Evolutionary conservation across 2,113 vertebrate genomes (phyloP), one percentile per base, ranked within the genome.

Genomic region (Petromus typicus): DNA sequence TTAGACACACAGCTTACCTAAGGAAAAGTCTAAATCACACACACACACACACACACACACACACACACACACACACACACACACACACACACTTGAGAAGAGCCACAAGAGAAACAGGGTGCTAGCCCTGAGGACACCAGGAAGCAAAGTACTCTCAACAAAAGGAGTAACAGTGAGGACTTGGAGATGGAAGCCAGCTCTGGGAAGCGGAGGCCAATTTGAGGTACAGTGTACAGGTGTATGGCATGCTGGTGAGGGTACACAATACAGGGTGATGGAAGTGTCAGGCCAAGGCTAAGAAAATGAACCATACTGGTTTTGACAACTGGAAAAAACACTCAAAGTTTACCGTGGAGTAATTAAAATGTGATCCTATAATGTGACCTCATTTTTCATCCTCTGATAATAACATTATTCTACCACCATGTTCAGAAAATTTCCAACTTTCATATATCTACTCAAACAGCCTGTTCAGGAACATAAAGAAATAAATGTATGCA

Each of bases 401-500:
- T 79, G 76, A 82, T 43, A 90, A 61, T 89, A 59, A 64, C 12
- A 75, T 17, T 57, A 87, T 91, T 94, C 86, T 48, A 23, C n/a
- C 14, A 76, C 64, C 14, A 76, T 64, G 40, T 85, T 91, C 85
- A 63, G n/a, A 71, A 93, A 71, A 90, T 45, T 56, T 73, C 59
- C 48, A 18, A 92, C 30, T 59, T 43, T 90, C 48, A 25, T 30
- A 85, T 13, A 89, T 40, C 48, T 90, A 87, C 48, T 89, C 34
- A 87, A 61, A 61, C 25, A 89, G 12, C 30, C 25, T 54, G 76
- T 91, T 86, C 34, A 94, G 45, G 59, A 91, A 40, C 2, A 86
- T 83, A 63, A 95, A 66, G 13, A 89, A 93, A 85, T 43, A 61
- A 93, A 95, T 45, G 20, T 45, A 91, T 22, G 9, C 67, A 96